Evolutionary conservation across 2,797 vertebrate genomes (phyloP), one percentile per base, ranked within the genome.

Genomic region (Galago senegalensis): DNA sequence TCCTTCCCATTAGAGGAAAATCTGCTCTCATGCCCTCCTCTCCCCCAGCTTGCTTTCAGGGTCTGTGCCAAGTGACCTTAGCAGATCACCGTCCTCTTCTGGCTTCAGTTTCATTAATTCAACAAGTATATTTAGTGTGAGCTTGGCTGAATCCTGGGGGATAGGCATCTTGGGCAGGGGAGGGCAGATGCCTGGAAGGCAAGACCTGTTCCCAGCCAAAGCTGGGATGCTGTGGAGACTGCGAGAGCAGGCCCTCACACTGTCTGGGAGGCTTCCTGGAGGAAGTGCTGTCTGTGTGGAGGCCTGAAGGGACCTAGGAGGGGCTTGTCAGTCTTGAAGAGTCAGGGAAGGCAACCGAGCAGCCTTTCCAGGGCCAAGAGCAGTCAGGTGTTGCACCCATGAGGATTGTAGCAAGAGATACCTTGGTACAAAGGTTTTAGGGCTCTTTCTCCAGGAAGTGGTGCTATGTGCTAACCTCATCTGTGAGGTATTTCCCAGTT

Each of bases 241-340:
- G 40, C 21, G 37, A 63, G 67, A 63, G 31, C n/a, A 27, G 92
- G 58, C 76, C 46, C 49, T 49, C 49, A 13, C 7, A 17, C 29
- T 58, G 79, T 56, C 34, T 43, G 37, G 72, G 53, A 85, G 87
- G 83, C 91, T 93, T 87, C 89, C 75, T 94, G 89, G 89, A 96
- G 89, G 93, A 97, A 92, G 81, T 90, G 91, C 72, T 92, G 73
- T 94, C 70, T 91, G 43, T 31, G 53, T 60, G n/a, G 69, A 93
- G 75, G 75, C 70, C 94, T 96, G 86, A 88, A 89, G 83, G 89
- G 93, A 70, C 94, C 89, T 61, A 83, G 46, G 53, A 72, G 67
- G 72, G 93, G 89, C 73, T 29, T 40, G 69, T 49, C 63, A 81
- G 84, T 82, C 87, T 29, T 8, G 2, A 2, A 63, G 92, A 91